Conservation (phyloP, 1,140 invertebrate genomes). For the Fopius arisanus region DNA sequence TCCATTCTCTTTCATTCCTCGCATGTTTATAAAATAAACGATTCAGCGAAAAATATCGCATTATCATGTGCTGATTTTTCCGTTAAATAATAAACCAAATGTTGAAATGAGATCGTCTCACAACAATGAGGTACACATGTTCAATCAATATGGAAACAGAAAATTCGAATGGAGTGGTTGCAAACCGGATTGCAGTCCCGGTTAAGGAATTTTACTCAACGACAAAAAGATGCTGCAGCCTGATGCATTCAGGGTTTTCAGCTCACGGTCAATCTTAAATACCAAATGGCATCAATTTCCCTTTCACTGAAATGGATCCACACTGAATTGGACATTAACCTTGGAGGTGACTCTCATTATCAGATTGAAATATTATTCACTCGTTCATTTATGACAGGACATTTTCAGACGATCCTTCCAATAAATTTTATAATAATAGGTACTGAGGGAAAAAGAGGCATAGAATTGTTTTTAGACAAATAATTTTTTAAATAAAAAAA, state of each 20-base stretch:
- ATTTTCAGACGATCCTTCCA: no score
- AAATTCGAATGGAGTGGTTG: neutral
- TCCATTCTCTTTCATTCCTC: neutral
- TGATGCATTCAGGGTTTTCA: conserved; percentile 1
- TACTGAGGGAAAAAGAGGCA: no score
- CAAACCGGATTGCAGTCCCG: neutral
- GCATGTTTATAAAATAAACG: neutral
- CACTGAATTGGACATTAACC: neutral
- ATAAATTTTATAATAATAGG: no score
- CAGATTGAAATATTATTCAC: neutral
- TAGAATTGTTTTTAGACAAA: no score
- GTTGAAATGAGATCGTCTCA: neutral
- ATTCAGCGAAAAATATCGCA: neutral
- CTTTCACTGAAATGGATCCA: neutral
- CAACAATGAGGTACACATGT: neutral
- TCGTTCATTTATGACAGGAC: no score
- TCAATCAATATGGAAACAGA: neutral
- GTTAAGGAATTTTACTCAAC: neutral
- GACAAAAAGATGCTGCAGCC: neutral
- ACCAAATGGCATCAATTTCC: neutral
- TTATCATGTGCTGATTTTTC: neutral
- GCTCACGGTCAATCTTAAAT: conserved; percentile 3
- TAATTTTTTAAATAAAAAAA: no score
- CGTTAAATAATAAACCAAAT: neutral
- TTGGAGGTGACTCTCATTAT: neutral